Evolutionary conservation across 1,140 invertebrate species (phyloP).

Genomic region (Cephus cinctus): DNA sequence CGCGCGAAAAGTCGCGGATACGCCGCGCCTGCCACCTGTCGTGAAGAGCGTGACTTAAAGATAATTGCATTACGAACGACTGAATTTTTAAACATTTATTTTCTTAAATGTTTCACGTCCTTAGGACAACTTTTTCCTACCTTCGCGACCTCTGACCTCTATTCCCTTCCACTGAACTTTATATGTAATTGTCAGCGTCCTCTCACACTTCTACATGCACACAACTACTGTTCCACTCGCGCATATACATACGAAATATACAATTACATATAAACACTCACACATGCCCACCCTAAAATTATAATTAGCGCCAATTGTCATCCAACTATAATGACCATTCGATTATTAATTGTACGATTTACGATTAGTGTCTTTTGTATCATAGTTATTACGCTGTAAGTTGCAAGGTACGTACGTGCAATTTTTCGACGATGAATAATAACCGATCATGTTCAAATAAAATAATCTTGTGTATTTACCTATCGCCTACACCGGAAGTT

Average conservation of each 20-base stretch:
- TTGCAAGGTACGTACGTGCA: slow-evolving; percentile 48
- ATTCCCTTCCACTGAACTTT: not conserved
- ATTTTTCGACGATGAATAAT: slow-evolving; percentile 53
- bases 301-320: slow-evolving; percentile 26
- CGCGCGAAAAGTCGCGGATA: too few relatives aligned
- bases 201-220: not conserved
- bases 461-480: slow-evolving; percentile 17
- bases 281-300: slow-evolving; percentile 29
- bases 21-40: too few relatives aligned
- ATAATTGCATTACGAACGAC: slow-evolving; percentile 37
- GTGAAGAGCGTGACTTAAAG: too few relatives aligned
- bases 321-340: slow-evolving; percentile 24
- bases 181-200: not conserved
- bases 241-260: not conserved
- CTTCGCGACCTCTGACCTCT: not conserved
- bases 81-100: slow-evolving; percentile 24
- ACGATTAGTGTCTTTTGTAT: slow-evolving; percentile 48
- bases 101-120: slow-evolving; percentile 12
- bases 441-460: slow-evolving; percentile 51
- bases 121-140: not conserved
- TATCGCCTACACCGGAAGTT: too few relatives aligned
- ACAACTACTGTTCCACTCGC: not conserved
- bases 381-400: slow-evolving; percentile 49
- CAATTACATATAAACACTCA: slow-evolving; percentile 7
- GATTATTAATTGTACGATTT: slow-evolving; percentile 32